Evolutionary conservation across 2,888 invertebrate genomes (phyloP).

Genomic region (Aromia moschata): DNA sequence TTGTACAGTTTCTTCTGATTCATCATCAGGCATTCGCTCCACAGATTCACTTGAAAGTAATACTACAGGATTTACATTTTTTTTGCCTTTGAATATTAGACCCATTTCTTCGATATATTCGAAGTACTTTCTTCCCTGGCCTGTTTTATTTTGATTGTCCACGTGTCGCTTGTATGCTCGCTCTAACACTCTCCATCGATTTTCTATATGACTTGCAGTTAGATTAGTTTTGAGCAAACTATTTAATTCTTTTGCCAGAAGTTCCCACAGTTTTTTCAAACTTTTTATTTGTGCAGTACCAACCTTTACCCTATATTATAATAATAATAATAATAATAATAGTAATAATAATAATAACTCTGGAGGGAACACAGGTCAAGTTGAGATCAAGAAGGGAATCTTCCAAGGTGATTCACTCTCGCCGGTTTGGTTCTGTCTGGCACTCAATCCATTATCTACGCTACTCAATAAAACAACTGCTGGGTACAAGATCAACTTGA

Average conservation of each 20-base stretch:
- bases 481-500: no score
- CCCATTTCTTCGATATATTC: slow-evolving; percentile 8
- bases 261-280: background rate
- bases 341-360: no score
- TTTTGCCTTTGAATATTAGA: background rate
- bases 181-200: slow-evolving; percentile 20
- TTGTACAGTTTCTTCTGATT: no score
- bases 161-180: slow-evolving; percentile 15
- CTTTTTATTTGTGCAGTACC: background rate
- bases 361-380: no score
- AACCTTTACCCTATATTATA: slow-evolving; percentile 5
- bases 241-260: background rate
- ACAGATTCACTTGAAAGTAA: background rate
- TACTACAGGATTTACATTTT: background rate
- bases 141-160: slow-evolving; percentile 12
- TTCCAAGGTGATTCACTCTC: no score
- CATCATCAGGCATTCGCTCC: background rate
- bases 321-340: no score
- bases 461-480: no score
- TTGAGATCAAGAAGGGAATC: no score
- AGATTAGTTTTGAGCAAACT: background rate
- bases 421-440: no score
- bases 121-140: slow-evolving; percentile 9
- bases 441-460: no score
- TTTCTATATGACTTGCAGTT: slow-evolving; percentile 12